These are phyloP conservation scores for Thelaira solivaga DNA, from an alignment of 2,888 invertebrate genomes.

Conservation along the genomic window DNA sequence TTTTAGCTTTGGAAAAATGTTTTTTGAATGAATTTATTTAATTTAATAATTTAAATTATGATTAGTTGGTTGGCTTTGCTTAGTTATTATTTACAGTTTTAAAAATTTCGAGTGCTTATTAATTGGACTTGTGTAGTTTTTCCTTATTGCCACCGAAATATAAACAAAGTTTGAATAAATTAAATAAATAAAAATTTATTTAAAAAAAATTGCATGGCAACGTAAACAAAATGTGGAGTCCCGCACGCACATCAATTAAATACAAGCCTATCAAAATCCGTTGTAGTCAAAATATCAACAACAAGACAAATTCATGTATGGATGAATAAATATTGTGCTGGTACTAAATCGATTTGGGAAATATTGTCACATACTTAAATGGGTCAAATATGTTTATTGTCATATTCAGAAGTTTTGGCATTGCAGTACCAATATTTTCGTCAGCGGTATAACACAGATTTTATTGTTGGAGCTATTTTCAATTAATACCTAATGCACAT, in stretches of 20 bases:
- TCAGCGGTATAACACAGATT: constrained; percentile 4
- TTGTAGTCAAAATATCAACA: constrained; percentile 6
- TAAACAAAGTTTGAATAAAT: too few relatives aligned
- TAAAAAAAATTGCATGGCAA: constrained; percentile 51
- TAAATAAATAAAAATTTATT: not conserved
- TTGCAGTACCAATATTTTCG: not conserved
- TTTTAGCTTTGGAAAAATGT: too few relatives aligned
- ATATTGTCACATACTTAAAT: constrained; percentile 24
- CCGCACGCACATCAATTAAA: constrained; percentile 20
- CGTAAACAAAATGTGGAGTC: constrained; percentile 25
- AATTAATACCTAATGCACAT: constrained; percentile 49
- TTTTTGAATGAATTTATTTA: too few relatives aligned
- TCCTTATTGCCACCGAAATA: too few relatives aligned
- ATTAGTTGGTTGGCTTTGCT: too few relatives aligned
- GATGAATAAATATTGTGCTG: constrained; percentile 1
- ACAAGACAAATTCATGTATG: not conserved
- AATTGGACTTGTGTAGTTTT: too few relatives aligned
- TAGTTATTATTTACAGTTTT: too few relatives aligned
- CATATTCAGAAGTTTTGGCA: not conserved
- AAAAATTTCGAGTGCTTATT: too few relatives aligned
- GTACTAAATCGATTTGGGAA: constrained; percentile 42
- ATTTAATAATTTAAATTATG: too few relatives aligned
- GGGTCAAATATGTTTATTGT: constrained; percentile 43
- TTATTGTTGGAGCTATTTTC: not conserved
- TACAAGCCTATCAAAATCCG: constrained; percentile 15